phyloP scores from a whole-genome alignment of 1,140 invertebrate species.

The Drosophila melanogaster region DNA sequence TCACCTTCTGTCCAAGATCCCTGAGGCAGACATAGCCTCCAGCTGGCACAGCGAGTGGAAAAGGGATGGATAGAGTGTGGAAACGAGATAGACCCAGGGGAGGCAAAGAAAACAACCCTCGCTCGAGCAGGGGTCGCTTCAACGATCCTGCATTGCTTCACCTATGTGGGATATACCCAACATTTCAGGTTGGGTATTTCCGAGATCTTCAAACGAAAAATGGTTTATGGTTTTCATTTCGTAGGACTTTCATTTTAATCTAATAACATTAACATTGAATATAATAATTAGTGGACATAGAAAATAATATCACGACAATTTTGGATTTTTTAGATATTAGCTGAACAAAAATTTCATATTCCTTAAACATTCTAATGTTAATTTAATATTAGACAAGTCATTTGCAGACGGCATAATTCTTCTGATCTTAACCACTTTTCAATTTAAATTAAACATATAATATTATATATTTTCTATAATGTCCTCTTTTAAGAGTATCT shows the following conservation, averaged over 20 bases:
- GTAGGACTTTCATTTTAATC: too few relatives aligned
- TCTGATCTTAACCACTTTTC: neutral
- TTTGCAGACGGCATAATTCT: too few relatives aligned
- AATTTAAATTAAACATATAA: too few relatives aligned
- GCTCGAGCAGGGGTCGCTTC: conserved; percentile 25
- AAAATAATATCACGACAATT: too few relatives aligned
- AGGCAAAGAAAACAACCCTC: conserved; percentile 58
- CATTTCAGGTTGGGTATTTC: conserved; percentile 16
- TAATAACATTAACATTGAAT: too few relatives aligned
- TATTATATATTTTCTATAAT: neutral
- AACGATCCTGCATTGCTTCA: conserved; percentile 10
- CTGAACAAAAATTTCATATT: too few relatives aligned
- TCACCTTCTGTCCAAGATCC: conserved; percentile 31
- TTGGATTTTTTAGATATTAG: too few relatives aligned
- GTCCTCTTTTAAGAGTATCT: conserved; percentile 7
- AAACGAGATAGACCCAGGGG: neutral
- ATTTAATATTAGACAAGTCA: too few relatives aligned
- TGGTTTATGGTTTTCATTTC: too few relatives aligned
- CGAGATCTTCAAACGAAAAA: too few relatives aligned
- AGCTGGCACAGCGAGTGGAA: conserved; percentile 1
- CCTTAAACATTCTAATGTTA: too few relatives aligned
- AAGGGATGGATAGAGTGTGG: neutral
- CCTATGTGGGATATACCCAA: conserved; percentile 19
- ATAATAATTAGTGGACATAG: too few relatives aligned
- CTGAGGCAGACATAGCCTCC: conserved; percentile 46